phyloP scores from a whole-genome alignment of 2,797 vertebrate species.

The Lophotriccus pileatus region DNA sequence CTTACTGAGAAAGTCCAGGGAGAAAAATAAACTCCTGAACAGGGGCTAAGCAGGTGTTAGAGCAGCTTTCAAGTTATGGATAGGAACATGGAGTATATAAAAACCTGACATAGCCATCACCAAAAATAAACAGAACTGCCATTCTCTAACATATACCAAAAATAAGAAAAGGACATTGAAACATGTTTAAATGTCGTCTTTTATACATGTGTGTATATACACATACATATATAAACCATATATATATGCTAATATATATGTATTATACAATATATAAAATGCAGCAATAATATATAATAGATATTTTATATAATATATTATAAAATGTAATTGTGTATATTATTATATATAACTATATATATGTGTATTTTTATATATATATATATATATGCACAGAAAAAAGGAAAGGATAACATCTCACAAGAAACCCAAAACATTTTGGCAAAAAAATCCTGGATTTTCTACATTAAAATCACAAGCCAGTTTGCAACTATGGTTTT shows the following conservation, averaged over 20 bases:
- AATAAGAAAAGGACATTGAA: background rate
- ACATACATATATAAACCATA: no score
- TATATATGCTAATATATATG: background rate
- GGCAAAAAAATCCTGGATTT: background rate
- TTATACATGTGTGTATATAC: no score
- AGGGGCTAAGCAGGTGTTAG: background rate
- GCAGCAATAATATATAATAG: background rate
- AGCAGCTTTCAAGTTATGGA: background rate
- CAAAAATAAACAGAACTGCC: background rate
- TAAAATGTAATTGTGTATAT: background rate
- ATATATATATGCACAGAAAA: background rate
- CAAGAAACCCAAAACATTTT: background rate
- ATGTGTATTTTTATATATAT: background rate
- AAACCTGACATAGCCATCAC: background rate
- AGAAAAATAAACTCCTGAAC: background rate
- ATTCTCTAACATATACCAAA: background rate
- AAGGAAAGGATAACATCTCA: background rate
- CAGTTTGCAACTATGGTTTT: background rate
- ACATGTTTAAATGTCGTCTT: background rate
- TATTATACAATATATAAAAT: background rate
- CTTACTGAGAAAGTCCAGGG: background rate
- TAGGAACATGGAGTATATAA: background rate
- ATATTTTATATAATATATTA: background rate
- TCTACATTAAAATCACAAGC: background rate
- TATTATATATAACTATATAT: background rate